Percentiles rank a stretch among this genome's conserved stretches.
phyloP scores from a whole-genome alignment of 2,797 vertebrate species.

The Ctenochaetus hawaiiensis region DNA sequence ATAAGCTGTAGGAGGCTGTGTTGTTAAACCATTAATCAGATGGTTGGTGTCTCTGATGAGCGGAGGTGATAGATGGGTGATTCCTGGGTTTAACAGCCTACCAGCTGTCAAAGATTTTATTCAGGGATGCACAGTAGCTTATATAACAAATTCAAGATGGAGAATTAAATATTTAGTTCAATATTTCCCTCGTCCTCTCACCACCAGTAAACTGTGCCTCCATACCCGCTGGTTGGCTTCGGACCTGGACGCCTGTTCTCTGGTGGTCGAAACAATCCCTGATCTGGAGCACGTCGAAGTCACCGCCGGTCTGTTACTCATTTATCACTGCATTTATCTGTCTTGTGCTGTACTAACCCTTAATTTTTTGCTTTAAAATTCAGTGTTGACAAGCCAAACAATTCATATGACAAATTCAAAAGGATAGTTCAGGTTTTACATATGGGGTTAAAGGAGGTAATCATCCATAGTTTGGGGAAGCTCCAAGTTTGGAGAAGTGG shows the following conservation, averaged over 20 bases:
- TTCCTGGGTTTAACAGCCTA: slow-evolving; percentile 27
- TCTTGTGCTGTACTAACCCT: too few relatives aligned
- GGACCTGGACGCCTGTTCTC: slow-evolving; percentile 70
- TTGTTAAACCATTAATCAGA: slow-evolving; percentile 65
- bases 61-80: slow-evolving; percentile 3
- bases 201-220: slow-evolving; percentile 73
- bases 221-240: slow-evolving; percentile 75
- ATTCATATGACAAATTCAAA: too few relatives aligned
- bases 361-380: too few relatives aligned
- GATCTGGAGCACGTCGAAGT: slow-evolving; percentile 79
- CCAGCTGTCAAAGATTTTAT: slow-evolving; percentile 15
- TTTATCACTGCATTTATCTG: background rate
- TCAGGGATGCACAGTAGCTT: background rate
- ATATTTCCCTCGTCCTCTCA: background rate
- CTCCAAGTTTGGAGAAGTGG: too few relatives aligned
- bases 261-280: slow-evolving; percentile 77
- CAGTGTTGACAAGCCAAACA: too few relatives aligned
- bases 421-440: too few relatives aligned
- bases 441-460: too few relatives aligned
- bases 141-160: background rate
- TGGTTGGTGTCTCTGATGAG: slow-evolving; percentile 27
- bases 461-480: too few relatives aligned
- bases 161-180: background rate
- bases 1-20: slow-evolving; percentile 21
- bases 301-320: slow-evolving; percentile 74